Base-by-base conservation (phyloP, 2,888 invertebrate species). In the Girardia tigrina region DNA sequence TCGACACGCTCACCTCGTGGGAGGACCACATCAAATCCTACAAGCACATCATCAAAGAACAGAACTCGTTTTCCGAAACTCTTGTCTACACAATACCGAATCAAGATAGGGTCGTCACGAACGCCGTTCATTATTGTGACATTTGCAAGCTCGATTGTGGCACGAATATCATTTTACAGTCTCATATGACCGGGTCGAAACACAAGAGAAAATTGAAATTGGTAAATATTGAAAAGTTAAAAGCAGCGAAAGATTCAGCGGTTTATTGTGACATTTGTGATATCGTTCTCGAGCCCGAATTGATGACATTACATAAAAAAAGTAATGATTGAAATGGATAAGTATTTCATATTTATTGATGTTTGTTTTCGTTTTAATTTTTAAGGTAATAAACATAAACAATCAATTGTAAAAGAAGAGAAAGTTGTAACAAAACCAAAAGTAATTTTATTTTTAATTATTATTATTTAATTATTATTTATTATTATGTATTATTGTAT, bases 121-220 rank as follows among this genome's bases (percentile, higher is more conserved):
- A 56, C 23, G 23, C n/a, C 6, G 23, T 56, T 56, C n/a, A 56
- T 56, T 23, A n/a, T 56, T 56, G 56, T 56, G 56, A 56, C 23
- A 56, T 56, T 16, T 56, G 56, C 23, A n/a, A 56, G 4, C 56
- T 56, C 4, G 56, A 56, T n/a, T 56, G 56, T 56, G 56, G 56
- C n/a, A 56, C 20, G 6, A 56, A 56, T 23, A 56, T 56, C 4
- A 56, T 56, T 56, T 23, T 56, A 56, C 56, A 56, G n/a, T 56
- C 56, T 56, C 56, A 56, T 56, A 20, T 56, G n/a, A 56, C 56
- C 23, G 56, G 56, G 4, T n/a, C 56, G n/a, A 56, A 56, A 56
- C 56, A 56, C n/a, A 56, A 56, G 56, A n/a, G 56, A 6, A 56
- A 56, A 56, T n/a, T 56, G 56, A 56, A 56, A n/a, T 4, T 56